These are phyloP conservation scores for Clavelina lepadiformis DNA, from an alignment of 23 tunicate species.

Conservation along the genomic window DNA sequence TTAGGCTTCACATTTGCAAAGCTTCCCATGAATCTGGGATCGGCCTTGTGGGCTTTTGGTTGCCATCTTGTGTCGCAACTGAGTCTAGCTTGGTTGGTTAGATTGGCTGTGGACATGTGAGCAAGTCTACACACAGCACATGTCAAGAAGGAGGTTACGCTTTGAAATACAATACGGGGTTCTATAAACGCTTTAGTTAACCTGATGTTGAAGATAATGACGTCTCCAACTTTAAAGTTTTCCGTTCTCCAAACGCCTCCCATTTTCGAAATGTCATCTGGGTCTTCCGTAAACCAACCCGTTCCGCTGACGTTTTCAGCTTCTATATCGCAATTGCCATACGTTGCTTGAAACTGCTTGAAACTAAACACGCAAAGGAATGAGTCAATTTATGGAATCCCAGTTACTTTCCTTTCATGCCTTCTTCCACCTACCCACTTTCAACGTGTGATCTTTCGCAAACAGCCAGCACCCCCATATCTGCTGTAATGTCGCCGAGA, in stretches of 20 bases:
- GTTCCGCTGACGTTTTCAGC: slow-evolving; percentile 14
- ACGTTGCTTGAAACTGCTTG: slow-evolving; percentile 13
- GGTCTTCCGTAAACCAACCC: slow-evolving; percentile 33
- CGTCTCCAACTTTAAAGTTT: slow-evolving; percentile 32
- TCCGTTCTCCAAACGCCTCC: slow-evolving; percentile 30
- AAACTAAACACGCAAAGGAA: slow-evolving; percentile 6
- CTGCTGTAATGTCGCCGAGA: slow-evolving; percentile 11
- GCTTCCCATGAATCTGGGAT: slow-evolving; percentile 13
- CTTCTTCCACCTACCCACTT: slow-evolving; percentile 1
- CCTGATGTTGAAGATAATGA: slow-evolving; percentile 28
- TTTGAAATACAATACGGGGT: too few relatives aligned
- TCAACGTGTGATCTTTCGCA: slow-evolving; percentile 19
- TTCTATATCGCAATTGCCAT: slow-evolving; percentile 30
- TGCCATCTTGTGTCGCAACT: slow-evolving; percentile 57
- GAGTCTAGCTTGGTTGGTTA: slow-evolving; percentile 13
- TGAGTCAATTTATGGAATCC: neutral
- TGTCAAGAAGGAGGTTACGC: too few relatives aligned
- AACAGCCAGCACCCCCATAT: slow-evolving; percentile 30
- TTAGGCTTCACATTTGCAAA: neutral
- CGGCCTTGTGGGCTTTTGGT: slow-evolving; percentile 14
- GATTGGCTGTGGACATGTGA: slow-evolving; percentile 34
- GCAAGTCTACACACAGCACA: slow-evolving; percentile 16
- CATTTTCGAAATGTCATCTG: slow-evolving; percentile 13
- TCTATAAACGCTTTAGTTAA: neutral
- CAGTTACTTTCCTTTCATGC: neutral